These are phyloP conservation scores for Coendou prehensilis DNA, from an alignment of 2,797 vertebrate genomes.

Conservation along the genomic window DNA sequence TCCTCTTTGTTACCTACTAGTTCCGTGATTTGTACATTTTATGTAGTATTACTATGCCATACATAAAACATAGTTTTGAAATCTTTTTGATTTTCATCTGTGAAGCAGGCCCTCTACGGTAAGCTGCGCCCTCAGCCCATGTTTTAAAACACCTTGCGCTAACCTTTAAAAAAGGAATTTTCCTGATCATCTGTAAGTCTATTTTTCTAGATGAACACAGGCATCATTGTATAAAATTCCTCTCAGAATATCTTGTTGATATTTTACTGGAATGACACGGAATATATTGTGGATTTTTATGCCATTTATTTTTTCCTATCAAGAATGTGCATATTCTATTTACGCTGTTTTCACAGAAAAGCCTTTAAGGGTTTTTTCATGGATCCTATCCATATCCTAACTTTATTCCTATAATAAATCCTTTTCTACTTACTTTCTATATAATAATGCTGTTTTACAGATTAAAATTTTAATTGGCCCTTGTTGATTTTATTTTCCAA, in stretches of 20 bases:
- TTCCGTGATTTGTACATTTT: neutral
- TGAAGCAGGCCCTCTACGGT: neutral
- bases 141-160: neutral
- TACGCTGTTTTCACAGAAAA: neutral
- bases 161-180: neutral
- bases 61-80: neutral
- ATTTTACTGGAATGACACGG: neutral
- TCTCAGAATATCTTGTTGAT: neutral
- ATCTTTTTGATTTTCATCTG: neutral
- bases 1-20: neutral
- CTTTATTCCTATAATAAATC: neutral
- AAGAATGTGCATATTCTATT: neutral
- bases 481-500: neutral
- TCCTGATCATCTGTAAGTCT: neutral
- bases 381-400: neutral
- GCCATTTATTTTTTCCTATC: neutral
- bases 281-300: slow-evolving; percentile 5
- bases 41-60: neutral
- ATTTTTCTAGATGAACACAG: neutral
- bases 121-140: neutral
- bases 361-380: neutral
- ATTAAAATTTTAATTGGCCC: neutral
- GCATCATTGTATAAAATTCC: neutral
- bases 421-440: neutral
- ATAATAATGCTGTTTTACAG: neutral